A percentile compares a stretch with the other conserved stretches of the same genome.
phyloP scores from a whole-genome alignment of 2,888 invertebrate species.

The Andricus curvator region DNA sequence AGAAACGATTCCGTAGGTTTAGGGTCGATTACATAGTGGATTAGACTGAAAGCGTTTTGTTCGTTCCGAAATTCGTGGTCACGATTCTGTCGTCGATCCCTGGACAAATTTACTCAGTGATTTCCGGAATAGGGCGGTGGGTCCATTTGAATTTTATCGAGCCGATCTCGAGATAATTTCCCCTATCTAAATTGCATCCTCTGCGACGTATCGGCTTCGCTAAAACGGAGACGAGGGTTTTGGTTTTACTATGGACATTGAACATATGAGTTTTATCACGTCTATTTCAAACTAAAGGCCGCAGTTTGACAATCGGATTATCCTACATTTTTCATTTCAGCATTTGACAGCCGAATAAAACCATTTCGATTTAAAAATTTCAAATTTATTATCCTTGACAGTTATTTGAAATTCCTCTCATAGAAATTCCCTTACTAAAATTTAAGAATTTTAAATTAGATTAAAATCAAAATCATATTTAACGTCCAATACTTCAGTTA shows the following conservation, averaged over 20 bases:
- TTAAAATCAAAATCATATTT: too few species aligned
- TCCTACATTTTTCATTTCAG: not conserved
- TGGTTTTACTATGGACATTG: slow-evolving; percentile 24
- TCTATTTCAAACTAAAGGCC: slow-evolving; percentile 6
- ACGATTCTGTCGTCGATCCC: slow-evolving; percentile 47
- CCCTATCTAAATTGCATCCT: slow-evolving; percentile 65
- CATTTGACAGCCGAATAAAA: too few species aligned
- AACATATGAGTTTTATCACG: slow-evolving; percentile 22
- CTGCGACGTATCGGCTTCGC: slow-evolving; percentile 4
- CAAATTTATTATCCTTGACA: too few species aligned
- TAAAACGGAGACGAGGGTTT: slow-evolving; percentile 26
- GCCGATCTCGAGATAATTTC: slow-evolving; percentile 61
- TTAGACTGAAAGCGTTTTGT: slow-evolving; percentile 27
- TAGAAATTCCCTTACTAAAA: too few species aligned
- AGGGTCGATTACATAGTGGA: slow-evolving; percentile 33
- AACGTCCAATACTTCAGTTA: too few species aligned
- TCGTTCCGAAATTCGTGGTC: slow-evolving; percentile 48
- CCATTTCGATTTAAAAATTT: too few species aligned
- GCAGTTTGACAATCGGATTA: slow-evolving; percentile 8
- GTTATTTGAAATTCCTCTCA: too few species aligned
- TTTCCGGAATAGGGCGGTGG: slow-evolving; percentile 38
- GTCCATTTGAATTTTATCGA: slow-evolving; percentile 57
- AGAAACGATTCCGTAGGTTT: slow-evolving; percentile 20
- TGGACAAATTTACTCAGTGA: slow-evolving; percentile 48
- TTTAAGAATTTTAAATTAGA: too few species aligned